Base-by-base conservation (phyloP, 1,140 invertebrate species). In the Teleopsis dalmanni region DNA sequence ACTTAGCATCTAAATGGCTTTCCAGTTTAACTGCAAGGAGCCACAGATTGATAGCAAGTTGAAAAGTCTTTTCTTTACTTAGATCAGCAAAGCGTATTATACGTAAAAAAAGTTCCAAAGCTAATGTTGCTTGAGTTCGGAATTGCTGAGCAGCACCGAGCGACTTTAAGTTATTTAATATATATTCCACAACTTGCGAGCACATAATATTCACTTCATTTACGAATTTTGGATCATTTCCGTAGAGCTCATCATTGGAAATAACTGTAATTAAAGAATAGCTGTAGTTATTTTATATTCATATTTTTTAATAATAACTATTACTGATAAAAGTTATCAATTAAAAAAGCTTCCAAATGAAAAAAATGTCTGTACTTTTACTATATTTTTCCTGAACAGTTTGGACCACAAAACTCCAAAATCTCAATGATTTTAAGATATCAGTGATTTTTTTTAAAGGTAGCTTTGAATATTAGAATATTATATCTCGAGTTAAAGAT, bases 201-300 rank as follows among this genome's bases (percentile, higher is more conserved):
- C 83, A 84, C 55, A 94, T 82, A 58, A 81, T 82, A 56, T 91
- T 84, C 1, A 94, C 75, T 74, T 91, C 88, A 4, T 68, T 70
- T 10, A 94, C 73, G 71, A 91, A 96, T 71, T 92, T 88, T 22
- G 81, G 77, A 74, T 95, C 91, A 33, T 81, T 81, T 2, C 91
- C 92, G 70, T 96, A 96, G n/a, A 97, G 71, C 40, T 82, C 78
- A 70, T 97, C 92, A 71, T 97, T 97, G 2, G 92, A 92, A 65
- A 95, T 85, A 43, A 96, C 89, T 68, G 33, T 0, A 50, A 33
- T 26, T 36, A n/a, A 27, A 38, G 13, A 34, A 6, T 44, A 33
- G 11, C 41, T 43, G n/a, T n/a, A n/a, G n/a, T n/a, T n/a, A n/a
- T n/a, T n/a, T n/a, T n/a, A n/a, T n/a, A n/a, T n/a, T n/a, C n/a